phyloP scores from a whole-genome alignment of 1,140 invertebrate species.

The Penaeus indicus region DNA sequence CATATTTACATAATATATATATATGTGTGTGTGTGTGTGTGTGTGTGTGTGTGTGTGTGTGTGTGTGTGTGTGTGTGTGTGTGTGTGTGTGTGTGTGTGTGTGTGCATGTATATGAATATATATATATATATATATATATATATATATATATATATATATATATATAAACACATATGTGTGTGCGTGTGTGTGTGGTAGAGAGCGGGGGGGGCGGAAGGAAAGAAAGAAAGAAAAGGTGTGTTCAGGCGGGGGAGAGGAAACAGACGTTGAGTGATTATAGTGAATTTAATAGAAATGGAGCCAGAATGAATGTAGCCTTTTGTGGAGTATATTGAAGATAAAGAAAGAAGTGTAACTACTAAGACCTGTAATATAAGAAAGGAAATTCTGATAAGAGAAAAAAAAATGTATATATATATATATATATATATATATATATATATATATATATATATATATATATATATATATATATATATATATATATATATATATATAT shows the following conservation, averaged over 20 bases:
- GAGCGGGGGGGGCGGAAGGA: too few relatives aligned
- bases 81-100: background rate
- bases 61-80: conserved; percentile 12
- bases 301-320: too few relatives aligned
- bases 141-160: conserved; percentile 11
- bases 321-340: too few relatives aligned
- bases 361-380: background rate
- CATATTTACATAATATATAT: background rate
- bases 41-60: background rate
- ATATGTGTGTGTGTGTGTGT: background rate
- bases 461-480: background rate
- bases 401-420: background rate
- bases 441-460: background rate
- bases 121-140: background rate
- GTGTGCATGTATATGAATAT: background rate
- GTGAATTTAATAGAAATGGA: too few relatives aligned
- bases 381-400: background rate
- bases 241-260: background rate
- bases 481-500: conserved; percentile 26
- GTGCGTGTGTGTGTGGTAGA: background rate
- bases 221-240: too few relatives aligned
- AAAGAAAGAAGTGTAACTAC: background rate
- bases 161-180: background rate
- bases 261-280: background rate
- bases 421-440: conserved; percentile 14